Evolutionary conservation across 1,140 invertebrate species (phyloP).

Genomic region (Zaprionus africanus): DNA sequence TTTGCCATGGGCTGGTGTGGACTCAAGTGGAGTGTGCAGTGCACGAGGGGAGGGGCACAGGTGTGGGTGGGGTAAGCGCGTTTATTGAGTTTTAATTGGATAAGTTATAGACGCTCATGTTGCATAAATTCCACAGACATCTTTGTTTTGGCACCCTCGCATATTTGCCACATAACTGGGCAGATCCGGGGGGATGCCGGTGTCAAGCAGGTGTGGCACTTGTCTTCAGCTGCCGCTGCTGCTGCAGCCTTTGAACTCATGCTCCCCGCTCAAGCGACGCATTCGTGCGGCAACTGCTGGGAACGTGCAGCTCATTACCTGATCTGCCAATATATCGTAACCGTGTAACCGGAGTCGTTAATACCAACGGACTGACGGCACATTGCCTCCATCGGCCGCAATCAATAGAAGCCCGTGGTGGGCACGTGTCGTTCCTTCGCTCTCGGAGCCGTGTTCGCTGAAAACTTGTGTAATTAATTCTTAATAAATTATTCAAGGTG

Average conservation of each 20-base stretch:
- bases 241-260: conserved; percentile 27
- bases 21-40: background rate
- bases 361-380: background rate
- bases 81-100: conserved; percentile 83
- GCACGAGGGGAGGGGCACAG: background rate
- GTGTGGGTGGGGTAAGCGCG: conserved; percentile 49
- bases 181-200: background rate
- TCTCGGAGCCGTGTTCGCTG: background rate
- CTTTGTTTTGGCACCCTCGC: conserved; percentile 74
- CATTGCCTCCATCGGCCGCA: conserved; percentile 18
- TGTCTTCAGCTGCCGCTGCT: conserved; percentile 7
- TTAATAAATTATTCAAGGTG: background rate
- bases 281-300: conserved; percentile 63
- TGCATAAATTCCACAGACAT: conserved; percentile 76
- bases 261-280: conserved; percentile 36
- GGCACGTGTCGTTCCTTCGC: background rate
- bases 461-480: conserved; percentile 8
- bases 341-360: background rate
- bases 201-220: conserved; percentile 23
- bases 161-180: conserved; percentile 7
- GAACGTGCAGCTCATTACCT: conserved; percentile 72
- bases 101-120: conserved; percentile 81
- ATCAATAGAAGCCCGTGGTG: conserved; percentile 50
- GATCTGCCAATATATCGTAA: conserved; percentile 21
- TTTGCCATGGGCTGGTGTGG: conserved; percentile 27